Conservation (phyloP, 2,888 invertebrate species). For the Ormyrus rosae region DNA sequence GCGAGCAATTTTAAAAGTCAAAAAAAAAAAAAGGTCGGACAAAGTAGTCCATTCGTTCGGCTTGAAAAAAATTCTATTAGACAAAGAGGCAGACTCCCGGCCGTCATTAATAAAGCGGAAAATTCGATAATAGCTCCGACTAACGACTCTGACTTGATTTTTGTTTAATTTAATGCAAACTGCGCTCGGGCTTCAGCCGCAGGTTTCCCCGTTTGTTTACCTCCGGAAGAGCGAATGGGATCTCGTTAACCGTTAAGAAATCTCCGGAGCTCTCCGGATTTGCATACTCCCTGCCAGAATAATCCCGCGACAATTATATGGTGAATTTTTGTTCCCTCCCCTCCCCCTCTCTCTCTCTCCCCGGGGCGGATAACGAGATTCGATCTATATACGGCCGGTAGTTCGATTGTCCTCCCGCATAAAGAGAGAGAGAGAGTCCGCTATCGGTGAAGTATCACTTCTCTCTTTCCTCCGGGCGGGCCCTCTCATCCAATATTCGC, state of each 20-base stretch:
- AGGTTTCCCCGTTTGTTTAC: constrained; percentile 23
- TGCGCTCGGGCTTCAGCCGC: neutral
- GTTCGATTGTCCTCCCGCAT: constrained; percentile 14
- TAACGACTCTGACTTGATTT: neutral
- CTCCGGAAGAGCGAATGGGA: neutral
- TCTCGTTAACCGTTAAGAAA: constrained; percentile 30
- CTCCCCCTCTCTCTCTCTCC: neutral
- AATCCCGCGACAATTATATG: constrained; percentile 41
- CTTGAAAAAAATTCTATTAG: too few relatives aligned
- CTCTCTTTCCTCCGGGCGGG: constrained; percentile 3
- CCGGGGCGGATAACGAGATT: constrained; percentile 42
- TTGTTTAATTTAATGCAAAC: neutral
- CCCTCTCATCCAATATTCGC: constrained; percentile 53
- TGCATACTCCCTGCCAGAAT: constrained; percentile 18
- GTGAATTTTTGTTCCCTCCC: constrained; percentile 17
- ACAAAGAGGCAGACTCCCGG: neutral
- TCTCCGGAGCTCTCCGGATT: neutral
- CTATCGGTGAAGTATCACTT: constrained; percentile 46
- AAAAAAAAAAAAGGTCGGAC: too few relatives aligned
- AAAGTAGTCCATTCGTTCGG: too few relatives aligned
- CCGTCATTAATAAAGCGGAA: neutral
- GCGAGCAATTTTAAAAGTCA: too few relatives aligned
- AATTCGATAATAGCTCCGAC: neutral
- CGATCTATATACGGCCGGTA: constrained; percentile 10
- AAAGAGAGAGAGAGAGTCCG: neutral